Base-by-base conservation (phyloP, 2,888 invertebrate species). In the Caenorhabditis japonica region DNA sequence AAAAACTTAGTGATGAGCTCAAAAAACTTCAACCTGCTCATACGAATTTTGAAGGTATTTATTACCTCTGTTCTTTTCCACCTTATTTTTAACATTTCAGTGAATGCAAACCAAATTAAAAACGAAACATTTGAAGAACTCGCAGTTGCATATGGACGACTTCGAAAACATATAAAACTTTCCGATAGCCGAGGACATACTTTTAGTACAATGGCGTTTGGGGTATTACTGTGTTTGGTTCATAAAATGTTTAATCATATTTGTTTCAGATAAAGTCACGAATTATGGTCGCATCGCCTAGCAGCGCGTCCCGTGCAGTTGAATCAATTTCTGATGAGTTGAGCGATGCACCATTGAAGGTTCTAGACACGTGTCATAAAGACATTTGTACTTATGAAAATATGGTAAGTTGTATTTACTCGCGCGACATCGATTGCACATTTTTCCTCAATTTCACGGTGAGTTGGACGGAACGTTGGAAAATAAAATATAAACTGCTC, bases 261-360 rank as follows among this genome's bases (percentile, higher is more conserved):
- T n/a, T n/a, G 0, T 61, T 72, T 23, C 25, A 79, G 79, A 58
- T 77, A 5, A 77, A 74, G 55, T 70, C 75, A 15, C 51, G 79
- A 4, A 53, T 79, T 2, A 73, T 79, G 21, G 10, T 79, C 23
- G 49, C 73, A 19, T 52, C 59, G 15, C 62, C 68, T 3, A 51
- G 30, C 7, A 36, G 61, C n/a, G 64, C 73, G n/a, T 36, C 47
- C 3, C 36, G 61, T n/a, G 71, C 64, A 17, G 47, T 79, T 12
- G 77, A 79, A 51, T 60, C 70, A 7, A 46, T 79, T 39, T 77
- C 79, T 8, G 61, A 66, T 34, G 79, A 79, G 25, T 49, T 79
- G 1, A 53, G 61, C 19, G 77, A 79, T 60, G 74, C 58, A 0
- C 70, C 77, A 7, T 53, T 72, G 23, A 58, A 74, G 46, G 56